Evolutionary conservation across 2,113 vertebrate genomes (phyloP).

Genomic region (Paraplagusia blochii): DNA sequence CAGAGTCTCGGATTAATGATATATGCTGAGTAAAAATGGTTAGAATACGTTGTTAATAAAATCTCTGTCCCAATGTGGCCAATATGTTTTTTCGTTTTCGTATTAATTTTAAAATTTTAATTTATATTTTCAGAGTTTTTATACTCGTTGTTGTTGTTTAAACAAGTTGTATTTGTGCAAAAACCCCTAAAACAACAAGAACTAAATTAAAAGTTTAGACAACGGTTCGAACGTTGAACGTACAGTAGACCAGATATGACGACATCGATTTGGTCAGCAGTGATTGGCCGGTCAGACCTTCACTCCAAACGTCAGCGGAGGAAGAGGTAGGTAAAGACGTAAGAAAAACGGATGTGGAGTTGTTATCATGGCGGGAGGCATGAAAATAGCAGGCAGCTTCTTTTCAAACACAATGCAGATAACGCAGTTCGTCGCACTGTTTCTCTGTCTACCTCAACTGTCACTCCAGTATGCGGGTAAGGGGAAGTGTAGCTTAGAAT

Average conservation of each 20-base stretch:
- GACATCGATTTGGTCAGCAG: rapidly evolving
- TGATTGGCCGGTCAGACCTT: constrained; percentile 49
- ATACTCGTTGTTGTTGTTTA: no score
- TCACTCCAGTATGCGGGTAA: constrained; percentile 60
- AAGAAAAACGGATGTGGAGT: neutral
- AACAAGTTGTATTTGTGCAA: no score
- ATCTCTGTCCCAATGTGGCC: no score
- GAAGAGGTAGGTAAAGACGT: constrained; percentile 35
- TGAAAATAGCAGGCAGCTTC: constrained; percentile 68
- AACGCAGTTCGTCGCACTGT: constrained; percentile 11
- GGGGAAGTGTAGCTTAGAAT: neutral
- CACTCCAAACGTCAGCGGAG: constrained; percentile 4
- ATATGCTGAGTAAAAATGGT: no score
- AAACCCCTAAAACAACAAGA: no score
- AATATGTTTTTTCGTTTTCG: no score
- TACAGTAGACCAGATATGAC: neutral
- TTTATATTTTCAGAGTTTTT: no score
- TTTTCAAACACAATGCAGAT: neutral
- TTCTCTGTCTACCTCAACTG: constrained; percentile 29
- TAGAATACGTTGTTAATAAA: no score
- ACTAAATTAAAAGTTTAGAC: no score
- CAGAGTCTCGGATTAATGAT: no score
- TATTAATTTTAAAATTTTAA: no score
- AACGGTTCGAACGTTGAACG: no score
- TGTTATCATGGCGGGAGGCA: constrained; percentile 85